Conservation (phyloP, 2,888 invertebrate species). For the Leptinotarsa peninsularis region DNA sequence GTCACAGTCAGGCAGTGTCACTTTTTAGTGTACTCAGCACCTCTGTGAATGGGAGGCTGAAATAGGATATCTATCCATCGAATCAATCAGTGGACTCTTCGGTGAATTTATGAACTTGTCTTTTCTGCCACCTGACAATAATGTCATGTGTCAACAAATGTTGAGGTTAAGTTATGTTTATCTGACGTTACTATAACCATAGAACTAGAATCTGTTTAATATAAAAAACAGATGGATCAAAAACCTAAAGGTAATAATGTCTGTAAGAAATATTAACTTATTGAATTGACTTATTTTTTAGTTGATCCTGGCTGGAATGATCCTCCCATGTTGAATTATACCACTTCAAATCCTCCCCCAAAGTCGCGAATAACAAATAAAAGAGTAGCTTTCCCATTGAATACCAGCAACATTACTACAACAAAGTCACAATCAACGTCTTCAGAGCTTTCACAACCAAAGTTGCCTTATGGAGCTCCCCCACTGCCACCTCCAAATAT, state of each 20-base stretch:
- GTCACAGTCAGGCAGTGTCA: too few species aligned
- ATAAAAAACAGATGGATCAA: conserved; percentile 8
- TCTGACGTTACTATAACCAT: background rate
- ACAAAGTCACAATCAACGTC: conserved; percentile 23
- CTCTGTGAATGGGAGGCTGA: too few species aligned
- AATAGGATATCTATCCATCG: too few species aligned
- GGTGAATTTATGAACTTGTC: too few species aligned
- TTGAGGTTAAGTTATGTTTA: too few species aligned
- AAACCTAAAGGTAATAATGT: conserved; percentile 25
- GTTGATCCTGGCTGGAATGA: conserved; percentile 60
- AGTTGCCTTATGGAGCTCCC: conserved; percentile 24
- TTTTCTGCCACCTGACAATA: too few species aligned
- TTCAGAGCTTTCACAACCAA: conserved; percentile 26
- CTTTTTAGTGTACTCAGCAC: too few species aligned
- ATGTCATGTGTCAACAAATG: too few species aligned
- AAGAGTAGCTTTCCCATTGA: conserved; percentile 56
- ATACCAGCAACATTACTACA: conserved; percentile 21
- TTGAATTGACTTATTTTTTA: conserved; percentile 15
- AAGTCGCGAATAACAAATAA: conserved; percentile 58
- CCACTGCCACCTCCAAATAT: conserved; percentile 17
- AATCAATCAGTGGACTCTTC: too few species aligned
- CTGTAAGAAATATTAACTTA: background rate
- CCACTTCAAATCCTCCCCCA: conserved; percentile 55
- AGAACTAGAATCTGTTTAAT: background rate
- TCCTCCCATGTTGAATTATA: conserved; percentile 58